These are phyloP conservation scores for Synergus umbraculus DNA, from an alignment of 2,888 invertebrate genomes.

Conservation along the genomic window DNA sequence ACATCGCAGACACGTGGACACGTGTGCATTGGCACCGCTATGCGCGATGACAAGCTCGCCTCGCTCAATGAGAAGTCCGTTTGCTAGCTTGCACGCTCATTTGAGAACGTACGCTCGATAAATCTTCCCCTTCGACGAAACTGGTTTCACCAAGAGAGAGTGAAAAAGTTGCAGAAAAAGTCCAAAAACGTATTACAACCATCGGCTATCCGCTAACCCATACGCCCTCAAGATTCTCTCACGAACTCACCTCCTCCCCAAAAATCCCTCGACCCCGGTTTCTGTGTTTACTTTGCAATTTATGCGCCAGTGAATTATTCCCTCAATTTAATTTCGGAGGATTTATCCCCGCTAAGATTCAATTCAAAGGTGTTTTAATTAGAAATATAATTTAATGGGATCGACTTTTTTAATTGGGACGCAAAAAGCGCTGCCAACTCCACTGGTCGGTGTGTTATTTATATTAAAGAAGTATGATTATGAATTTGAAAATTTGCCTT, in stretches of 20 bases:
- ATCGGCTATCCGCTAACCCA: conserved; percentile 8
- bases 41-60: conserved; percentile 20
- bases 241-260: conserved; percentile 1
- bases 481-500: not conserved
- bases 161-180: conserved; percentile 18
- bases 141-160: conserved; percentile 6
- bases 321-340: not conserved
- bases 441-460: not conserved
- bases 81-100: conserved; percentile 34
- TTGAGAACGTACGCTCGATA: conserved; percentile 23
- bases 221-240: conserved; percentile 16
- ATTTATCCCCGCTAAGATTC: not conserved
- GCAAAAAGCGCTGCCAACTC: not conserved
- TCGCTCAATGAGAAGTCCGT: conserved; percentile 32
- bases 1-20: conserved; percentile 19
- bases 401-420: not conserved
- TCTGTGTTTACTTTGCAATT: conserved; percentile 1
- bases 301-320: not conserved
- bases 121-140: conserved; percentile 13
- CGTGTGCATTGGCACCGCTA: conserved; percentile 22
- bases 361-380: not conserved
- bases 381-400: not conserved
- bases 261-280: not conserved
- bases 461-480: not conserved
- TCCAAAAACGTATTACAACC: not conserved